Conservation (phyloP, 2,113 vertebrate genomes). For the Arvicanthis niloticus region DNA sequence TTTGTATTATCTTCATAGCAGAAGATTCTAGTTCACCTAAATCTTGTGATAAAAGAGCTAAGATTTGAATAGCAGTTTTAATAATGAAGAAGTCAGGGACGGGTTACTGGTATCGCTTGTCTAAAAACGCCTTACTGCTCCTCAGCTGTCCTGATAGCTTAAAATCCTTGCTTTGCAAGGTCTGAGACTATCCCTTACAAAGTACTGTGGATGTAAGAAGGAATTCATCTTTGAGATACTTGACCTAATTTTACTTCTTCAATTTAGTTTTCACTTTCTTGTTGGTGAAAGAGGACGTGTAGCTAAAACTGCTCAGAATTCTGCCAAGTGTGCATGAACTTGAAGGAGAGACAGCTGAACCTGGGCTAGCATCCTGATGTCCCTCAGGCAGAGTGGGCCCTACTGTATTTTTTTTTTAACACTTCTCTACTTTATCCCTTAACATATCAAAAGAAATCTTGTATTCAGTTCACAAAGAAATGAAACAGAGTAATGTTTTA, state of each 20-base stretch:
- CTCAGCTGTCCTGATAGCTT: not conserved
- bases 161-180: not conserved
- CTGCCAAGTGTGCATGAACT: not conserved
- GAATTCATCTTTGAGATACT: not conserved
- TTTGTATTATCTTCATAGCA: not conserved
- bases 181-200: not conserved
- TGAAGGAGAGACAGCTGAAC: not conserved
- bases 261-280: conserved; percentile 1
- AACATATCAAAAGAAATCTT: not conserved
- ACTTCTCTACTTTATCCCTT: not conserved
- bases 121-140: not conserved
- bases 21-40: not conserved
- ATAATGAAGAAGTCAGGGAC: not conserved
- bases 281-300: not conserved
- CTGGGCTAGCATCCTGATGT: not conserved
- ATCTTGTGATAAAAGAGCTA: not conserved
- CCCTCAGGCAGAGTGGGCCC: not conserved
- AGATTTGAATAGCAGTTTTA: not conserved
- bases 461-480: not conserved
- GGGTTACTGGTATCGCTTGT: not conserved
- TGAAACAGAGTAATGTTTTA: not conserved
- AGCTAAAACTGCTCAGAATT: not conserved
- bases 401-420: not conserved
- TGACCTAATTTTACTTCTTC: not conserved
- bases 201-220: not conserved